Evolutionary conservation across 2,888 invertebrate species (phyloP).

Genomic region (Podabrus alpinus): DNA sequence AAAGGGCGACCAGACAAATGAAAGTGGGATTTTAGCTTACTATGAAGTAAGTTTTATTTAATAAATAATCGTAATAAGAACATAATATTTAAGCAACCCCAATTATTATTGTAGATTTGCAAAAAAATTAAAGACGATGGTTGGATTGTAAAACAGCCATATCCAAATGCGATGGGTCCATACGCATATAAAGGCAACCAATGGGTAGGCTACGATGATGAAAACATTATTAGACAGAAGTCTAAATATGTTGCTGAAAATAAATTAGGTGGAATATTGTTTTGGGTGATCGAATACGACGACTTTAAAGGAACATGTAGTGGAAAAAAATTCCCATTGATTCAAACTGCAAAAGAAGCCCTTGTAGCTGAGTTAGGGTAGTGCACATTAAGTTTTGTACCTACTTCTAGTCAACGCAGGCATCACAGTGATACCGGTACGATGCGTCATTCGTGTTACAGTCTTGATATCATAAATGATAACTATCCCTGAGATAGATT

Average conservation of each 20-base stretch:
- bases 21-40: conserved; percentile 90
- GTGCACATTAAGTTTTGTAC: too few relatives aligned
- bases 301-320: conserved; percentile 81
- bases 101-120: conserved; percentile 69
- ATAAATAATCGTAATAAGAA: too few relatives aligned
- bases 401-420: too few relatives aligned
- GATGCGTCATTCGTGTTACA: too few relatives aligned
- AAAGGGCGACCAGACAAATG: conserved; percentile 88
- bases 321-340: conserved; percentile 79
- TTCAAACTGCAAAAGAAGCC: conserved; percentile 71
- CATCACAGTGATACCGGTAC: too few relatives aligned
- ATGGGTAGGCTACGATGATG: conserved; percentile 93
- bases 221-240: conserved; percentile 80
- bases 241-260: conserved; percentile 79
- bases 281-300: conserved; percentile 87
- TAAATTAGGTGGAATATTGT: conserved; percentile 84
- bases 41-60: conserved; percentile 70
- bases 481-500: too few relatives aligned
- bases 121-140: conserved; percentile 67
- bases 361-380: too few relatives aligned
- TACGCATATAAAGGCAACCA: conserved; percentile 83
- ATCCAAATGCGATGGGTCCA: conserved; percentile 75
- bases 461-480: too few relatives aligned
- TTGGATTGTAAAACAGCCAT: too few relatives aligned
- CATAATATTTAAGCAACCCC: neutral